phyloP scores from a whole-genome alignment of 2,113 vertebrate genomes.

The Calonectris borealis region DNA sequence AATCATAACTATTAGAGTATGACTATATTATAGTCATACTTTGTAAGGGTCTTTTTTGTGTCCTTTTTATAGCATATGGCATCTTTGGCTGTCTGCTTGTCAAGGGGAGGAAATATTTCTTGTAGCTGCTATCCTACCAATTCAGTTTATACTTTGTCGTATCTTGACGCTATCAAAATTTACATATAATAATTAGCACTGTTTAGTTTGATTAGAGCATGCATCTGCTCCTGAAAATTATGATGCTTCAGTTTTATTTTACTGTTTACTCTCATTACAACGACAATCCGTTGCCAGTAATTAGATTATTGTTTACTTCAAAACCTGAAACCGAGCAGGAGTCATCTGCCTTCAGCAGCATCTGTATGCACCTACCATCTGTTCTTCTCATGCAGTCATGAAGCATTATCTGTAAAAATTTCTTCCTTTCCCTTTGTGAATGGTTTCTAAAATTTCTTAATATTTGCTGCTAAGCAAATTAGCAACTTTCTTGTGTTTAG shows the following conservation, averaged over 20 bases:
- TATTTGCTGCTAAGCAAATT: neutral
- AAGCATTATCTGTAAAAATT: neutral
- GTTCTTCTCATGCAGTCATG: neutral
- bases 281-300: slow-evolving; percentile 4
- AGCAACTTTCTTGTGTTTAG: neutral
- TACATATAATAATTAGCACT: slow-evolving; percentile 43
- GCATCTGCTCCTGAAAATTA: slow-evolving; percentile 28
- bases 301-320: slow-evolving; percentile 55
- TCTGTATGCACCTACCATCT: slow-evolving; percentile 40
- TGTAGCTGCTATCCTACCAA: neutral
- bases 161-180: neutral
- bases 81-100: neutral
- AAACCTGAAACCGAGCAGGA: neutral
- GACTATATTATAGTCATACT: neutral
- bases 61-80: neutral
- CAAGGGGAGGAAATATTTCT: neutral
- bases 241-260: slow-evolving; percentile 10
- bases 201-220: slow-evolving; percentile 31
- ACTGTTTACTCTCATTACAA: slow-evolving; percentile 16
- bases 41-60: neutral
- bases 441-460: neutral
- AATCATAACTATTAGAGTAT: neutral
- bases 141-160: neutral
- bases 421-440: neutral
- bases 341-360: neutral